These are phyloP conservation scores for Epizoanthus stellaris DNA, from an alignment of 92 coral and sea anemone species.

Conservation along the genomic window DNA sequence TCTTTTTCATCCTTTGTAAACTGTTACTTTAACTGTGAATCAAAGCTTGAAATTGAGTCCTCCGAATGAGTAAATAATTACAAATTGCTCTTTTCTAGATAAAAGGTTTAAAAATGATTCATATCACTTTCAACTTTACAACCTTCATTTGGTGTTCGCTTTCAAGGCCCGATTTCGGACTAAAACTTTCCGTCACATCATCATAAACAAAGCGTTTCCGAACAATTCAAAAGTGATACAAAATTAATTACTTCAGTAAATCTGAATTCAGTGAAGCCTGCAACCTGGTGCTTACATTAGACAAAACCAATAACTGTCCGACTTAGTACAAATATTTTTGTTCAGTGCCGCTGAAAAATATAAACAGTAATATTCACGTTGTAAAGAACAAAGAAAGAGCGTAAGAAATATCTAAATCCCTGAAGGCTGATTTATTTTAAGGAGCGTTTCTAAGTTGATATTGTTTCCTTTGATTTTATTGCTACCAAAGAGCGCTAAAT, in stretches of 20 bases:
- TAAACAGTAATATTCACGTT: conserved; percentile 31
- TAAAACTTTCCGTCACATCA: background rate
- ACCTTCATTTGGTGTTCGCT: background rate
- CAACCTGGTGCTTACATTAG: conserved; percentile 41
- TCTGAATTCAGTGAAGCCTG: conserved; percentile 1
- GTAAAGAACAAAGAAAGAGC: background rate
- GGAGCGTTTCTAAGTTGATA: background rate
- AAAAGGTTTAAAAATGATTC: background rate
- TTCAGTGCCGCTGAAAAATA: conserved; percentile 16
- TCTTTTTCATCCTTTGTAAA: background rate
- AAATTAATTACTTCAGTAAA: conserved; percentile 39
- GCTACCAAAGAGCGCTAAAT: background rate
- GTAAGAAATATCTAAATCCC: background rate
- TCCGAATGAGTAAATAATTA: background rate
- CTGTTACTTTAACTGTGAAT: background rate
- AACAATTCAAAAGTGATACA: conserved; percentile 22
- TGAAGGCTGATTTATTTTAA: background rate
- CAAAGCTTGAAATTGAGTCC: background rate
- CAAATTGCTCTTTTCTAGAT: conserved; percentile 8
- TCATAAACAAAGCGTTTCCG: conserved; percentile 24
- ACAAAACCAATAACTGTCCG: conserved; percentile 32
- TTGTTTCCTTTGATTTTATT: background rate
- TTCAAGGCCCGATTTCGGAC: background rate
- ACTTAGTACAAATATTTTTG: conserved; percentile 31
- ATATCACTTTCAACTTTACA: background rate